phyloP scores from a whole-genome alignment of 1,140 invertebrate species.

The Drosophila rhopaloa region DNA sequence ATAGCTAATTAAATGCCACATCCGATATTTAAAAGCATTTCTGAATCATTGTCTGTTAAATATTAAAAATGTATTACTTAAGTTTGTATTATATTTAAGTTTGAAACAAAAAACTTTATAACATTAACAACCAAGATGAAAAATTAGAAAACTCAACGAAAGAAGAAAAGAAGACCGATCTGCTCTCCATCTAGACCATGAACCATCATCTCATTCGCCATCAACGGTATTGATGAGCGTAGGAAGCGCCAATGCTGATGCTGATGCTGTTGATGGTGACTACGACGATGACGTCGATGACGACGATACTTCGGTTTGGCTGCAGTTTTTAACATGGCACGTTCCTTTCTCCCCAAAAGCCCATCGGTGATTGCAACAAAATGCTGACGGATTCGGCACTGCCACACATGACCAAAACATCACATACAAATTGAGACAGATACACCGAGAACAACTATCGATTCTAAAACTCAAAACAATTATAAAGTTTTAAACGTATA shows the following conservation, averaged over 20 bases:
- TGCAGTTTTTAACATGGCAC: slow-evolving; percentile 44
- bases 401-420: slow-evolving; percentile 32
- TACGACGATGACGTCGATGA: slow-evolving; percentile 22
- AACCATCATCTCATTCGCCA: slow-evolving; percentile 1
- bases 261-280: slow-evolving; percentile 18
- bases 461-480: too few species aligned
- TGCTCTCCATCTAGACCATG: slow-evolving; percentile 2
- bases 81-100: too few species aligned
- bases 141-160: too few species aligned
- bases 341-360: slow-evolving; percentile 33
- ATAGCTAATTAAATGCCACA: too few species aligned
- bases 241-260: slow-evolving; percentile 28
- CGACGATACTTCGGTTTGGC: slow-evolving; percentile 31
- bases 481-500: too few species aligned
- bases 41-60: too few species aligned
- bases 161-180: not conserved
- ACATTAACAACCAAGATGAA: too few species aligned
- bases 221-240: slow-evolving; percentile 21
- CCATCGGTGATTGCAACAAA: slow-evolving; percentile 48
- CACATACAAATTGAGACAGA: slow-evolving; percentile 12
- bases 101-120: too few species aligned
- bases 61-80: too few species aligned
- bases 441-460: not conserved
- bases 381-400: slow-evolving; percentile 39
- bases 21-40: too few species aligned